Evolutionary conservation across 2,888 invertebrate species (phyloP).

Genomic region (Parapristionchus giblindavisi): DNA sequence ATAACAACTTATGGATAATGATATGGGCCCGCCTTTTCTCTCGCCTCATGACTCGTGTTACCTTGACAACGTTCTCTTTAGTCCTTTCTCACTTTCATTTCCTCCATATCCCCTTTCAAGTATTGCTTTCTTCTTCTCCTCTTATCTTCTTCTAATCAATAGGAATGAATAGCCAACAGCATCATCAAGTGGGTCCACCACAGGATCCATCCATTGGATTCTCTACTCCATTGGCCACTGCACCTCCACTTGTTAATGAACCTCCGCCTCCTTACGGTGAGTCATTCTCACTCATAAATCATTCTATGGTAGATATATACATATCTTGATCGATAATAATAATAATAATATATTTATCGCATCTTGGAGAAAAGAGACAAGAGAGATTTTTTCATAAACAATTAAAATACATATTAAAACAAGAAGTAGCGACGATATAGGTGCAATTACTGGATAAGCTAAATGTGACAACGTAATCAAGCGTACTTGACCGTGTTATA

Average conservation of each 20-base stretch:
- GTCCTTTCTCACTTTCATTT: not conserved
- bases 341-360: no score
- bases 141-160: not conserved
- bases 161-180: constrained; percentile 6
- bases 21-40: not conserved
- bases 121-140: not conserved
- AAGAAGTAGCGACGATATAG: no score
- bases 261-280: constrained; percentile 31
- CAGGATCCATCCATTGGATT: no score
- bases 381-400: no score
- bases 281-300: no score
- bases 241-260: constrained; percentile 22
- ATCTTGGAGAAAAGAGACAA: no score
- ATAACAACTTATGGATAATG: not conserved
- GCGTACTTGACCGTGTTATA: no score
- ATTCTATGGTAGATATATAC: no score
- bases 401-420: no score
- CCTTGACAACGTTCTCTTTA: not conserved
- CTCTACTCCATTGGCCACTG: constrained; percentile 1
- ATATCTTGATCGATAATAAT: no score
- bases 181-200: not conserved
- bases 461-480: no score
- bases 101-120: not conserved
- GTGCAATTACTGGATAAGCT: no score
- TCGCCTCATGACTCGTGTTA: not conserved